These are phyloP conservation scores for Nyctereutes procyonoides DNA, from an alignment of 2,113 vertebrate genomes.

Conservation along the genomic window DNA sequence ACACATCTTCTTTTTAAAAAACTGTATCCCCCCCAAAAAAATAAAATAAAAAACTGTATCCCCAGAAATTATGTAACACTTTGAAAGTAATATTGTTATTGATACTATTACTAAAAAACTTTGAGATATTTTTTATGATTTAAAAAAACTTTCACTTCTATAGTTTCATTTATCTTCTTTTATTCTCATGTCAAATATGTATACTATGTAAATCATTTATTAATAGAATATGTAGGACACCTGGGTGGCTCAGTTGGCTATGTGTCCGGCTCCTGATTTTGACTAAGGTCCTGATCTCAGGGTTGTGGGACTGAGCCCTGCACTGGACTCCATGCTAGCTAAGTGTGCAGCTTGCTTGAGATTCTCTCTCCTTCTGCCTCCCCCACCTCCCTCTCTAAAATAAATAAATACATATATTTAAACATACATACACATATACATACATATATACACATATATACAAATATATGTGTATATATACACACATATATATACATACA, in stretches of 20 bases:
- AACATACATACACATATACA: too few species aligned
- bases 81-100: neutral
- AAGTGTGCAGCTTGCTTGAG: neutral
- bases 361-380: neutral
- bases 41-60: neutral
- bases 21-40: neutral
- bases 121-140: neutral
- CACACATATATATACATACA: too few species aligned
- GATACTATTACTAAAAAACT: neutral
- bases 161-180: neutral
- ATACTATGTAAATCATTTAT: neutral
- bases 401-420: too few species aligned
- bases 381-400: neutral
- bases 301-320: neutral
- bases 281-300: neutral
- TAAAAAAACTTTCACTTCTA: neutral
- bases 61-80: neutral
- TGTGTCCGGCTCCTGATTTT: neutral
- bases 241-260: neutral
- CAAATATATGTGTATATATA: too few species aligned
- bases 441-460: too few species aligned
- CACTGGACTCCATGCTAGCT: neutral
- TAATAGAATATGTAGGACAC: neutral
- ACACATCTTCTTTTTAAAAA: neutral
- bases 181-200: neutral